A percentile compares a stretch with the other conserved stretches of the same genome.
Conservation (phyloP, 2,888 invertebrate species). For the Thymelicus acteon region DNA sequence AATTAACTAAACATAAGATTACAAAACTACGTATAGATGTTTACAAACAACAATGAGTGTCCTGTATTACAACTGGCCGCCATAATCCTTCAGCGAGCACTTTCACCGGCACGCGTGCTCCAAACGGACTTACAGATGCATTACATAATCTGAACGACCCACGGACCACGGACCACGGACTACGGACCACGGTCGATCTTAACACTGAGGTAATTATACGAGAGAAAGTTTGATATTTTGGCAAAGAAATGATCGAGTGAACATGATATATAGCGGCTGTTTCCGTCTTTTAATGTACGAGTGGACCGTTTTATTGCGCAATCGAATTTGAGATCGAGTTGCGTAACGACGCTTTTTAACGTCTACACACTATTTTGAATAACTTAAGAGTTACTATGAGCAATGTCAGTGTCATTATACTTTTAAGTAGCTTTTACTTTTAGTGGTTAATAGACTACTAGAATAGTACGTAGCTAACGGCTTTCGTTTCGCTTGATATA, state of each 20-base stretch:
- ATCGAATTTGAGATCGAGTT: slow-evolving; percentile 34
- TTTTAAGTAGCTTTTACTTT: slow-evolving; percentile 32
- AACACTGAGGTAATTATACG: slow-evolving; percentile 63
- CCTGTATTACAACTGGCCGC: slow-evolving; percentile 14
- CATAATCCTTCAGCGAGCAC: slow-evolving; percentile 54
- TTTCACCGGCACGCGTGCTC: slow-evolving; percentile 60
- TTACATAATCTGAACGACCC: slow-evolving; percentile 53
- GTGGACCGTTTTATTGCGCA: slow-evolving; percentile 44
- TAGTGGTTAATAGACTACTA: background rate
- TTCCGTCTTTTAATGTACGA: slow-evolving; percentile 63
- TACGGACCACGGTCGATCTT: slow-evolving; percentile 46
- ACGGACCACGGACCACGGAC: slow-evolving; percentile 24
- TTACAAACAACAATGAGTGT: slow-evolving; percentile 28
- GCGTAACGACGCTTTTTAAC: slow-evolving; percentile 30
- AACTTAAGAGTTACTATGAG: background rate
- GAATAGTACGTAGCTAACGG: background rate
- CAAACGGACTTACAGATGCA: slow-evolving; percentile 57
- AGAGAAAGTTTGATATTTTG: slow-evolving; percentile 80
- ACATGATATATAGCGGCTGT: slow-evolving; percentile 55
- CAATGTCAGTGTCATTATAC: slow-evolving; percentile 34
- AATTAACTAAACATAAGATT: background rate
- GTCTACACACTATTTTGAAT: slow-evolving; percentile 16
- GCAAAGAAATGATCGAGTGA: slow-evolving; percentile 68
- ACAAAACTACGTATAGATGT: background rate
- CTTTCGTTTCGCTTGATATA: slow-evolving; percentile 19